Evolutionary conservation across 2,113 vertebrate species (phyloP).

Genomic region (Cyprinodon tularosa): DNA sequence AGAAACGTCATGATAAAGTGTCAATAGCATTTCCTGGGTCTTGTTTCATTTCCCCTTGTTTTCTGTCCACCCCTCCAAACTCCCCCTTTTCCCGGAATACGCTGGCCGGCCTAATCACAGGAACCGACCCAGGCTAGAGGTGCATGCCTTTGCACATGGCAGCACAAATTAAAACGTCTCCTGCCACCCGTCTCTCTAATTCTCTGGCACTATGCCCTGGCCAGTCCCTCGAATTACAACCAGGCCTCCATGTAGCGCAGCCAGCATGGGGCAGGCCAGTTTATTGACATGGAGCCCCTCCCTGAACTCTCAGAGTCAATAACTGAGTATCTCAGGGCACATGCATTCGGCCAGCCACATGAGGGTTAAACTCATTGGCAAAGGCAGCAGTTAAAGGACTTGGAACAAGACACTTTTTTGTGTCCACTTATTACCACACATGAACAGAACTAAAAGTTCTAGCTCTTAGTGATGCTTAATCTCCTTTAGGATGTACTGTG

Average conservation of each 20-base stretch:
- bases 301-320: slow-evolving; percentile 64
- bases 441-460: slow-evolving; percentile 3
- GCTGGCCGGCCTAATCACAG: slow-evolving; percentile 70
- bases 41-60: slow-evolving; percentile 60
- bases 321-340: slow-evolving; percentile 46
- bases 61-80: slow-evolving; percentile 47
- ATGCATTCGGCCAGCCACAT: slow-evolving; percentile 36
- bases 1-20: slow-evolving; percentile 27
- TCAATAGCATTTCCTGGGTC: slow-evolving; percentile 52
- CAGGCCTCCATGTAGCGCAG: slow-evolving; percentile 67
- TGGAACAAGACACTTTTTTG: not conserved
- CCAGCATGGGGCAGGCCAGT: slow-evolving; percentile 67
- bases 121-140: slow-evolving; percentile 67
- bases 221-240: slow-evolving; percentile 75
- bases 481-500: slow-evolving; percentile 2
- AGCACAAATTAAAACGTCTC: slow-evolving; percentile 83
- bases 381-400: not conserved
- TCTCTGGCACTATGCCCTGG: slow-evolving; percentile 76
- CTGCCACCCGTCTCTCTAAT: slow-evolving; percentile 78
- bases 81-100: slow-evolving; percentile 66
- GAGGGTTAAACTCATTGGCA: slow-evolving; percentile 27
- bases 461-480: slow-evolving; percentile 18
- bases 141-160: slow-evolving; percentile 83
- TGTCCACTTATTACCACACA: not conserved
- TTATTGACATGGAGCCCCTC: slow-evolving; percentile 69